Percentiles rank a stretch among this genome's conserved stretches.
These are phyloP conservation scores for Hydractinia symbiolongicarpus DNA, from an alignment of 30 jellyfish, hydroid and myxozoan genomes.

Conservation along the genomic window DNA sequence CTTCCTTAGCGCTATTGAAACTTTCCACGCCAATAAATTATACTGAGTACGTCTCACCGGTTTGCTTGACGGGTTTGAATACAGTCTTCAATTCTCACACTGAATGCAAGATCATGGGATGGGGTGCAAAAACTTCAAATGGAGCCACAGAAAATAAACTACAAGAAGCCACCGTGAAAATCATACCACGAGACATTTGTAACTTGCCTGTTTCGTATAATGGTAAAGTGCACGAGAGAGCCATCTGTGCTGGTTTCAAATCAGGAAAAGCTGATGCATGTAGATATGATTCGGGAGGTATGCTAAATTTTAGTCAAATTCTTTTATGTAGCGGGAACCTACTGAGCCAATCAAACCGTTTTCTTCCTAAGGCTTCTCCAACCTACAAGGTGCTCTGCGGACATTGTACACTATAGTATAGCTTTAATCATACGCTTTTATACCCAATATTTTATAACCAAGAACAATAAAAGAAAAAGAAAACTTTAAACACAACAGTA, in stretches of 20 bases:
- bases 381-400: no score
- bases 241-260: conserved; percentile 70
- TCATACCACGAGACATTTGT: conserved; percentile 53
- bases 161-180: conserved; percentile 49
- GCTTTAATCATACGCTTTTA: no score
- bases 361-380: no score
- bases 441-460: no score
- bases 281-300: conserved; percentile 77
- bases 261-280: conserved; percentile 79
- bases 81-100: conserved; percentile 30
- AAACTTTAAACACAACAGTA: no score
- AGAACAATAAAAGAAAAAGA: no score
- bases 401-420: no score
- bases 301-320: not conserved
- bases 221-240: conserved; percentile 63
- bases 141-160: conserved; percentile 49
- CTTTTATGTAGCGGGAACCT: no score
- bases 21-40: conserved; percentile 22
- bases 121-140: conserved; percentile 61
- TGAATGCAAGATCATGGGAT: conserved; percentile 61
- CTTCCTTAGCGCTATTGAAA: conserved; percentile 34
- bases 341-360: no score
- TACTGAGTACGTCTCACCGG: conserved; percentile 44
- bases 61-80: conserved; percentile 37
- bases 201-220: conserved; percentile 55